Percentiles rank a stretch among this genome's conserved stretches.
phyloP scores from a whole-genome alignment of 2,888 invertebrate species.

The Aphodius granarius region DNA sequence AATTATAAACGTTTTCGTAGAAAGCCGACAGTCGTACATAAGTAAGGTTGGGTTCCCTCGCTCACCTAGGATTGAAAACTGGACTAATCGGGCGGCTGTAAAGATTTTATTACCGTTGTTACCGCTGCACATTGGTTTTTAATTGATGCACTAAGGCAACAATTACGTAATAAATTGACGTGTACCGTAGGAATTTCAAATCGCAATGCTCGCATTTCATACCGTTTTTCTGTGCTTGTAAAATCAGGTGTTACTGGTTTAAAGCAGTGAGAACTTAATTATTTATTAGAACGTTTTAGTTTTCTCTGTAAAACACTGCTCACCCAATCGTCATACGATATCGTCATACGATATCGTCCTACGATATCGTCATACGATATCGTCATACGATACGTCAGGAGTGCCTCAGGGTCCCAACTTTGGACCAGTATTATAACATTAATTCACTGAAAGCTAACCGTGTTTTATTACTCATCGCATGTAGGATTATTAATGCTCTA shows the following conservation, averaged over 20 bases:
- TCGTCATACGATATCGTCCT: no score
- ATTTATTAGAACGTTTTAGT: not conserved
- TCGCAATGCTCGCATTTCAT: not conserved
- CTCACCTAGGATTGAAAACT: not conserved
- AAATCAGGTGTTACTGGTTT: not conserved
- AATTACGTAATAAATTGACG: not conserved
- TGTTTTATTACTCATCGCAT: no score
- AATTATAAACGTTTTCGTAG: not conserved
- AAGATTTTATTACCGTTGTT: not conserved
- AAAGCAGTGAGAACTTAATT: not conserved
- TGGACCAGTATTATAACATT: no score
- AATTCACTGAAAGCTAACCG: no score
- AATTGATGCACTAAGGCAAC: not conserved
- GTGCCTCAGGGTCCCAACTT: no score
- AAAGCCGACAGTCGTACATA: not conserved
- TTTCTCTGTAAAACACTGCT: no score
- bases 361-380: no score
- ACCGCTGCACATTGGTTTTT: not conserved
- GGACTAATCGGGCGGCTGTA: not conserved
- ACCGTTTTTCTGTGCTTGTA: not conserved
- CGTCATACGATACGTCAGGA: no score
- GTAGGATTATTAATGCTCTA: no score
- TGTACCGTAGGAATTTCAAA: not conserved
- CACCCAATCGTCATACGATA: no score
- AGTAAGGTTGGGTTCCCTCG: no score